These are phyloP conservation scores for Volucella zonaria DNA, from an alignment of 2,888 invertebrate species.

Conservation along the genomic window DNA sequence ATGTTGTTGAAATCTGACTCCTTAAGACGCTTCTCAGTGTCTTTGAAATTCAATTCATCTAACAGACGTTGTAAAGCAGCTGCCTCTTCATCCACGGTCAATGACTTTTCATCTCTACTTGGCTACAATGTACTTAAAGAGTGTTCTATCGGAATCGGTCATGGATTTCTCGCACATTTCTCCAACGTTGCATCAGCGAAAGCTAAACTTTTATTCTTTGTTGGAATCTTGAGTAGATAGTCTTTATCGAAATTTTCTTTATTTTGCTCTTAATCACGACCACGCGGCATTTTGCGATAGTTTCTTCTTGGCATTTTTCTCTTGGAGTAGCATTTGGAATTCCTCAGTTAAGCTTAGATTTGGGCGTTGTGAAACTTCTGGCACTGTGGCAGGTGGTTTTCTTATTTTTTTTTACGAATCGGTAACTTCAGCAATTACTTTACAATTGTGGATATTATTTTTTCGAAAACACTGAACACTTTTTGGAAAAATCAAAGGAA, in stretches of 20 bases:
- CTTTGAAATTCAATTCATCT: constrained; percentile 75
- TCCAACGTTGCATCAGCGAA: constrained; percentile 75
- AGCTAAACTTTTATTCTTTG: constrained; percentile 8
- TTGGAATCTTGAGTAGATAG: constrained; percentile 26
- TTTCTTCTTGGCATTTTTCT: constrained; percentile 52
- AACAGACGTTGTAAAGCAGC: constrained; percentile 77
- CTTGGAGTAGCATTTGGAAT: constrained; percentile 75
- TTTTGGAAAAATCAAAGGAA: too few relatives aligned
- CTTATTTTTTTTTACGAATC: not conserved
- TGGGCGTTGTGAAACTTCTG: constrained; percentile 73
- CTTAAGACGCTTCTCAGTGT: constrained; percentile 76
- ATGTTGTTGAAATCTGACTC: constrained; percentile 75
- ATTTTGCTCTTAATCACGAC: constrained; percentile 40
- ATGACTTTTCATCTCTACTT: not conserved
- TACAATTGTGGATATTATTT: too few relatives aligned
- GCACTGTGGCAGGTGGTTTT: constrained; percentile 48
- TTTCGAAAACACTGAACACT: too few relatives aligned
- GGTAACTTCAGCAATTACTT: too few relatives aligned
- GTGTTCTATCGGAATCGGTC: constrained; percentile 80
- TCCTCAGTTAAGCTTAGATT: constrained; percentile 78
- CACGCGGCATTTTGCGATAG: constrained; percentile 43
- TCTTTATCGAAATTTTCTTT: constrained; percentile 45
- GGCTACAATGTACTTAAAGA: constrained; percentile 77
- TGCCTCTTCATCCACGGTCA: constrained; percentile 76
- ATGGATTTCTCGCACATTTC: constrained; percentile 80